Percentiles rank a stretch among this genome's conserved stretches.
These are phyloP conservation scores for Halcyon malimbica DNA, from an alignment of 2,113 vertebrate genomes.

Conservation along the genomic window DNA sequence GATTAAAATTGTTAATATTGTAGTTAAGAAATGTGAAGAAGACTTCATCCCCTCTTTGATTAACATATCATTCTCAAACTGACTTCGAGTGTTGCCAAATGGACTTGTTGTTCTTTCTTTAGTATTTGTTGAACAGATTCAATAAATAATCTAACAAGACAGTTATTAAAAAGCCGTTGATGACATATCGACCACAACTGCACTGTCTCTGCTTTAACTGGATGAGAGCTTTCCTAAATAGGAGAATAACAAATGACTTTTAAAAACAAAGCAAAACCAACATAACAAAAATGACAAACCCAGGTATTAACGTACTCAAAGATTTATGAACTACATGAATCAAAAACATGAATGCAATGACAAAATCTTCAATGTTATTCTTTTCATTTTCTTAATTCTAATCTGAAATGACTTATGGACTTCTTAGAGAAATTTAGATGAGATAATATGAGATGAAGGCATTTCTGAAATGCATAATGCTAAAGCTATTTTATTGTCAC, in stretches of 20 bases:
- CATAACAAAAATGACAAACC: neutral
- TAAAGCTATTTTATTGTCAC: neutral
- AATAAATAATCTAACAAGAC: neutral
- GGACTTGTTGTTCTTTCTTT: neutral
- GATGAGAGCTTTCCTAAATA: neutral
- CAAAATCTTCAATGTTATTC: neutral
- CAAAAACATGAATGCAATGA: neutral
- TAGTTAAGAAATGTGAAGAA: neutral
- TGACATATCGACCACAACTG: neutral
- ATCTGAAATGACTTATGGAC: neutral
- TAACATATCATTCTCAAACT: neutral
- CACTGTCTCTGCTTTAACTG: neutral
- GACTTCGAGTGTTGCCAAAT: neutral
- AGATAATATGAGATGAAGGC: neutral
- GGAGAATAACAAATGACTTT: neutral
- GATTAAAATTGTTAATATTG: neutral
- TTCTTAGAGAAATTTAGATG: neutral
- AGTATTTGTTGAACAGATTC: neutral
- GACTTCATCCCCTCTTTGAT: neutral
- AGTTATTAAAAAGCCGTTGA: neutral
- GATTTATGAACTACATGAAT: neutral
- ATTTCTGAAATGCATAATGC: neutral
- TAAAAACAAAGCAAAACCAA: neutral
- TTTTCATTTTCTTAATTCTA: neutral
- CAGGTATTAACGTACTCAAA: neutral